Percentiles rank a stretch among this genome's conserved stretches.
Evolutionary conservation across 2,888 invertebrate species (phyloP).

Genomic region (Microchrysa polita): DNA sequence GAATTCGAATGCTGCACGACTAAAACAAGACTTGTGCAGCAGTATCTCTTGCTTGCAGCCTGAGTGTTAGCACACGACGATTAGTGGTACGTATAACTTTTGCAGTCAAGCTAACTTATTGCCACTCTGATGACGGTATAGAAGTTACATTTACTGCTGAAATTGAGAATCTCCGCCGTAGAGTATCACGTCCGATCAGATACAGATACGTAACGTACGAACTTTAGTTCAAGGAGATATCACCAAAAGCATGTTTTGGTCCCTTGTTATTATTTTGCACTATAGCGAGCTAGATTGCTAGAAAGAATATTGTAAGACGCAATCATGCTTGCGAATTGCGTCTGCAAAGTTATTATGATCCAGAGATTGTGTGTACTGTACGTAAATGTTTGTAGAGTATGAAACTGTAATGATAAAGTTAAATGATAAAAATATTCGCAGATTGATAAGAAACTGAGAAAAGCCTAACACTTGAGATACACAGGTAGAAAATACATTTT

Average conservation of each 20-base stretch:
- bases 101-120: slow-evolving; percentile 1
- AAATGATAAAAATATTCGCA: too few species aligned
- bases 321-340: slow-evolving; percentile 13
- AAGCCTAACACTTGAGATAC: too few species aligned
- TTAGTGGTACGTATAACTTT: neutral
- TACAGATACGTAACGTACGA: too few species aligned
- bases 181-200: slow-evolving; percentile 6
- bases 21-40: neutral
- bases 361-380: too few species aligned
- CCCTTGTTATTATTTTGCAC: neutral
- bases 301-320: slow-evolving; percentile 18
- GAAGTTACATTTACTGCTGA: slow-evolving; percentile 6
- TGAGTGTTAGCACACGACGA: too few species aligned
- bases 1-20: neutral
- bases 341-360: neutral
- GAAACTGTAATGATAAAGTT: too few species aligned
- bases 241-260: neutral
- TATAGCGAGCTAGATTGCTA: neutral
- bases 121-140: slow-evolving; percentile 1
- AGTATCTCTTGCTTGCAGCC: neutral
- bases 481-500: too few species aligned
- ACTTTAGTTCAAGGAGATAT: slow-evolving; percentile 33
- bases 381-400: too few species aligned
- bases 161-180: neutral
- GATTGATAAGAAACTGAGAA: too few species aligned